Base-by-base conservation (phyloP, 2,888 invertebrate species). In the Cephus runcator region DNA sequence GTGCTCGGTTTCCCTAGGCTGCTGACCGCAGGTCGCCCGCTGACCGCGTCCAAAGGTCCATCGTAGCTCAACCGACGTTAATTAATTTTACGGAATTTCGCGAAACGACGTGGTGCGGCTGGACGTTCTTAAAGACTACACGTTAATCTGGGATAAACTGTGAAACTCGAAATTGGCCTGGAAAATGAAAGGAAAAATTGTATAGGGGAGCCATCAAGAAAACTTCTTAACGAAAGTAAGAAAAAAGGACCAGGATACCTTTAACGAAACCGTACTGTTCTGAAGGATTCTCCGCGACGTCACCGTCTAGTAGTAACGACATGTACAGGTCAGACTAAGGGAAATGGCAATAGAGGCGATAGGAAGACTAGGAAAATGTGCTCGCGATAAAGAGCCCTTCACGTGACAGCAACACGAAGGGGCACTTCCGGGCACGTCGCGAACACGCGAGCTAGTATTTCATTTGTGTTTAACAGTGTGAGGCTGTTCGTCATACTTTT, bases 1-100 rank as follows among this genome's bases (percentile, higher is more conserved):
- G 77, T 78, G 82, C 84, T 84, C 83, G 83, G 85, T 85, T 85
- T 82, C 81, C 81, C 85, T 76, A 73, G 77, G 76, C 31, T 33
- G 33, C 71, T 71, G 30, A 33, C 33, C 71, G 12, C 31, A 33
- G 71, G 33, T 30, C 33, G 33, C 11, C 31, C 11, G 15, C 23
- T 71, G 33, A 71, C 71, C 71, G 6, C 71, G 33, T 33, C 71
- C 31, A 71, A 31, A 33, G 71, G 33, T 71, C 71, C 71, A 4
- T 71, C 31, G 71, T 71, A 77, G 76, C 81, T 75, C 71, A 79
- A 78, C 69, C 75, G 73, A 76, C 79, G 83, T 81, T 86, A 86
- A 86, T 86, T 85, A 86, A 86, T 85, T 85, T 56, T 56, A 9
- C 40, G 23, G 40, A 56, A 56, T 56, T 56, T 56, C 40, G 23